A percentile compares a stretch with the other conserved stretches of the same genome.
These are phyloP conservation scores for Chydorus sphaericus DNA, from an alignment of 2,888 invertebrate genomes.

Conservation along the genomic window DNA sequence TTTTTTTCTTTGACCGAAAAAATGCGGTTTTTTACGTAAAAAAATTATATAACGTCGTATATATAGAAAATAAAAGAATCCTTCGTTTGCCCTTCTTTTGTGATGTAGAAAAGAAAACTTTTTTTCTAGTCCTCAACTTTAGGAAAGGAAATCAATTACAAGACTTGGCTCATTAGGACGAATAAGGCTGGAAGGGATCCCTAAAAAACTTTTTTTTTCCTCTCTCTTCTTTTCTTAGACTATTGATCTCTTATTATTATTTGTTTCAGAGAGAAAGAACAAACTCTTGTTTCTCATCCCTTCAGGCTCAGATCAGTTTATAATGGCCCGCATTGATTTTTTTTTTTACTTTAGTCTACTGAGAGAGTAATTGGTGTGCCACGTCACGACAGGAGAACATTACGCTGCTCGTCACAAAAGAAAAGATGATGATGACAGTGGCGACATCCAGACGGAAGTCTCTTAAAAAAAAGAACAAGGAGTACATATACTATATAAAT, in stretches of 20 bases:
- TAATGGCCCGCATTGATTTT: constrained; percentile 5
- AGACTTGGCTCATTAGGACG: not conserved
- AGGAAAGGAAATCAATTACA: not conserved
- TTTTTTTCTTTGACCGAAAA: not conserved
- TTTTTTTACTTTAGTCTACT: not conserved
- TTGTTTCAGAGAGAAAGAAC: not conserved
- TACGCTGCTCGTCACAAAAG: not conserved
- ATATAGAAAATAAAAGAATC: too few relatives aligned
- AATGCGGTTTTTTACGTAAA: not conserved
- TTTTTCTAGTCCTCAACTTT: not conserved
- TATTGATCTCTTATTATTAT: not conserved
- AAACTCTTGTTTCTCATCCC: not conserved
- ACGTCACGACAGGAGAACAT: constrained; percentile 3
- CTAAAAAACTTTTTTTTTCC: not conserved
- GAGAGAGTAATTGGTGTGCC: not conserved
- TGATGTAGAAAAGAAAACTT: not conserved
- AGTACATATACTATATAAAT: not conserved
- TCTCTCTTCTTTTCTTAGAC: not conserved
- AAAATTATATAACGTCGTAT: not conserved
- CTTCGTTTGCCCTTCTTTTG: not conserved
- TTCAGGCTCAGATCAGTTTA: constrained; percentile 5
- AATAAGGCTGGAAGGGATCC: not conserved
- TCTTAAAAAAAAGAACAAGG: not conserved
- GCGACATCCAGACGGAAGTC: constrained; percentile 4
- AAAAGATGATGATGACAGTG: constrained; percentile 6